phyloP scores from a whole-genome alignment of 2,113 vertebrate genomes.

The Antechinus flavipes region DNA sequence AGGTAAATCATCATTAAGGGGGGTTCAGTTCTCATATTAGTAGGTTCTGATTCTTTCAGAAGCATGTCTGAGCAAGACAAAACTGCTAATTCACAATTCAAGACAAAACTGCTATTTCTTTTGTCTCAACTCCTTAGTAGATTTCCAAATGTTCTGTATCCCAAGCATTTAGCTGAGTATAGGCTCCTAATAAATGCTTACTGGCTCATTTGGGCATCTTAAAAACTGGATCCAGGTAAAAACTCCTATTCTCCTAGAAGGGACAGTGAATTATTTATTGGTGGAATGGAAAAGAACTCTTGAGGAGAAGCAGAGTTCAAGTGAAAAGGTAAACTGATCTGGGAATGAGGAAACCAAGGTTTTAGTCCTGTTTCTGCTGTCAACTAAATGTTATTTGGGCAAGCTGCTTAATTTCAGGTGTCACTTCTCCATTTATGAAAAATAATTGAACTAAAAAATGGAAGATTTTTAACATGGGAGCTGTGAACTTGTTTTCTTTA shows the following conservation, averaged over 20 bases:
- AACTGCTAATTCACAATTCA: neutral
- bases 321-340: neutral
- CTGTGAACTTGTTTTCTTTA: neutral
- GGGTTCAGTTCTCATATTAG: neutral
- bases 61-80: neutral
- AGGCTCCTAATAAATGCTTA: neutral
- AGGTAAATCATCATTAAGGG: neutral
- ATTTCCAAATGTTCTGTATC: neutral
- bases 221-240: neutral
- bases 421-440: neutral
- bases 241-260: neutral
- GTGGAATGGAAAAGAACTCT: neutral
- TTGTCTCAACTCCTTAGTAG: neutral
- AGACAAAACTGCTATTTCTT: neutral
- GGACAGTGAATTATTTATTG: neutral
- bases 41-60: neutral
- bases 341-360: neutral
- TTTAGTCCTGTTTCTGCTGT: neutral
- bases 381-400: neutral
- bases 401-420: neutral
- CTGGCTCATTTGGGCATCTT: neutral
- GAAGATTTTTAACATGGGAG: neutral
- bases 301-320: neutral
- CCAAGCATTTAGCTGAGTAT: neutral
- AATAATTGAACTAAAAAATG: neutral